These are phyloP conservation scores for Grammomys surdaster DNA, from an alignment of 2,113 vertebrate species.

Conservation along the genomic window DNA sequence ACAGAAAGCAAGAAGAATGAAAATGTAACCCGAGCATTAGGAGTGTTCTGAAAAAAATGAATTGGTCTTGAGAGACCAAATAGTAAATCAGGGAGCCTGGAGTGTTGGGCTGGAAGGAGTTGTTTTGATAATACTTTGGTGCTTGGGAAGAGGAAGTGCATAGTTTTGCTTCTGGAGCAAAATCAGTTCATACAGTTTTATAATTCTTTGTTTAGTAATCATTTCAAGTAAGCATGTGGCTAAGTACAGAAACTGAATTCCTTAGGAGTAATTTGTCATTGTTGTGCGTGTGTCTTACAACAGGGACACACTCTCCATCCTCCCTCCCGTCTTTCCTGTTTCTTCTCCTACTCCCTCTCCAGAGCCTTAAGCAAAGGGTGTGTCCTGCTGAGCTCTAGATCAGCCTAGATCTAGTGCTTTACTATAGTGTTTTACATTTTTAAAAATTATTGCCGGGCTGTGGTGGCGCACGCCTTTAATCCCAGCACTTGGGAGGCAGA, in stretches of 20 bases:
- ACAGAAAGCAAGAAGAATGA: background rate
- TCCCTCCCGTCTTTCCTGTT: no score
- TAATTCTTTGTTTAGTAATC: constrained; percentile 38
- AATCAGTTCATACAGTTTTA: constrained; percentile 44
- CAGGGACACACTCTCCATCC: background rate
- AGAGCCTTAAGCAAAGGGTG: background rate
- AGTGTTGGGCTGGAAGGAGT: background rate
- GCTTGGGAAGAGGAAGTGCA: background rate
- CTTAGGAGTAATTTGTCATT: background rate
- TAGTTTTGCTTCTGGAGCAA: constrained; percentile 44
- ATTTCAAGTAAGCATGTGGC: background rate
- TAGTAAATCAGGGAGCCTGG: background rate
- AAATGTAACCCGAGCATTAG: constrained; percentile 6
- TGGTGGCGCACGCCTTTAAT: no score
- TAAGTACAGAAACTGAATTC: constrained; percentile 30
- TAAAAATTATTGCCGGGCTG: background rate
- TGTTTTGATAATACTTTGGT: background rate
- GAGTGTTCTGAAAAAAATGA: constrained; percentile 30
- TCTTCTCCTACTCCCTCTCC: no score
- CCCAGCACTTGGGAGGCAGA: no score
- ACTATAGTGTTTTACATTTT: background rate
- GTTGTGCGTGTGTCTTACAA: background rate
- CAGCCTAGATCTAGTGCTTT: background rate
- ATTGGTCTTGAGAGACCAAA: background rate
- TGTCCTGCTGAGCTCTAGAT: background rate